Evolutionary conservation across 2,888 invertebrate genomes (phyloP).

Genomic region (Hanleya hanleyi): DNA sequence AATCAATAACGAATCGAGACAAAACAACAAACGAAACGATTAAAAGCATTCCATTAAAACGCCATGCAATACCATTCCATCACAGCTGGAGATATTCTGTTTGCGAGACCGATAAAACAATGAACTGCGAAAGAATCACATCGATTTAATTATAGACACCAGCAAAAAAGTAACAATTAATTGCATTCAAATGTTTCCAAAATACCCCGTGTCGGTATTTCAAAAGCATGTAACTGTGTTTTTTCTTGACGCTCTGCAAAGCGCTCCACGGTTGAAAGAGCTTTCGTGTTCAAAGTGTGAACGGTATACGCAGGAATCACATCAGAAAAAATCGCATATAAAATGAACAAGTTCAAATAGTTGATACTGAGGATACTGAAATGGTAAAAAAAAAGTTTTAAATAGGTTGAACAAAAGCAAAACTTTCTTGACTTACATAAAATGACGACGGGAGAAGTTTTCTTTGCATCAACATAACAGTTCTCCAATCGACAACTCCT

Average conservation of each 20-base stretch:
- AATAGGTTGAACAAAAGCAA: not conserved
- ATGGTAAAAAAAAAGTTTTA: too few relatives aligned
- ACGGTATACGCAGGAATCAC: too few relatives aligned
- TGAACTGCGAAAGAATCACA: not conserved
- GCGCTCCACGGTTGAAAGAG: too few relatives aligned
- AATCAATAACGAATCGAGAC: not conserved
- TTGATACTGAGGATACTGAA: not conserved
- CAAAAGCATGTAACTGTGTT: too few relatives aligned
- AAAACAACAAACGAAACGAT: not conserved
- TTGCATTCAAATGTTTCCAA: too few relatives aligned
- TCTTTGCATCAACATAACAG: conserved; percentile 7
- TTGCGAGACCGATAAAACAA: too few relatives aligned
- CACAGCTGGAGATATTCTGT: not conserved
- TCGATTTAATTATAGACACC: not conserved
- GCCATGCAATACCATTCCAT: not conserved
- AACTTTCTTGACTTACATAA: conserved; percentile 1
- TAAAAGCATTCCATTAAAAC: not conserved
- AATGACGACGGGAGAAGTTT: not conserved
- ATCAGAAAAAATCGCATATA: too few relatives aligned
- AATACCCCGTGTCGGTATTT: too few relatives aligned
- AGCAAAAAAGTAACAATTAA: too few relatives aligned
- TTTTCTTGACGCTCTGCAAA: too few relatives aligned
- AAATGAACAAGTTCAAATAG: too few relatives aligned
- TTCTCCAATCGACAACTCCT: not conserved
- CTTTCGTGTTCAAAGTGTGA: too few relatives aligned